Conservation (phyloP, 2,888 invertebrate species). For the Thalpophila matura region DNA sequence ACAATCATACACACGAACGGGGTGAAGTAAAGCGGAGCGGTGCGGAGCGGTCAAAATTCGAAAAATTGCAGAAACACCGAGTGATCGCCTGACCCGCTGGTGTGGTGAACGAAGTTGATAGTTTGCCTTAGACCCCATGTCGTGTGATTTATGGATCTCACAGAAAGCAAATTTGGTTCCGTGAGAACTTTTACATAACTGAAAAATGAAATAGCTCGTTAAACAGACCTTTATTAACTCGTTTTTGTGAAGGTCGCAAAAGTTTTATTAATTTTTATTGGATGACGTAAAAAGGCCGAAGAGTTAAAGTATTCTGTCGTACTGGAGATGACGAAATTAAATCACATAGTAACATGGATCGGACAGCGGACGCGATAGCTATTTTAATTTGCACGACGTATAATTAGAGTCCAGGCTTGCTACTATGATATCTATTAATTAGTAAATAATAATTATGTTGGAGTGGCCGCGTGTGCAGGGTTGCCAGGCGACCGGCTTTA, state of each 20-base stretch:
- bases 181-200: not conserved
- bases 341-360: too few relatives aligned
- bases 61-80: slow-evolving; percentile 28
- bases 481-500: too few relatives aligned
- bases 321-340: too few relatives aligned
- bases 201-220: too few relatives aligned
- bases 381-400: not conserved
- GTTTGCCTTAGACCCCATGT: slow-evolving; percentile 20
- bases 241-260: too few relatives aligned
- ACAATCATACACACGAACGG: too few relatives aligned
- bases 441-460: not conserved
- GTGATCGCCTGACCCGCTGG: slow-evolving; percentile 3
- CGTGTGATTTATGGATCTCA: slow-evolving; percentile 33
- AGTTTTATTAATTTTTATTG: too few relatives aligned
- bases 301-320: too few relatives aligned
- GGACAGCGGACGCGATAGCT: not conserved
- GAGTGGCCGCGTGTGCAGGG: too few relatives aligned
- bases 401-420: too few relatives aligned
- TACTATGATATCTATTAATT: not conserved
- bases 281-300: too few relatives aligned
- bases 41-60: slow-evolving; percentile 5
- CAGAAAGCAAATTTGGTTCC: slow-evolving; percentile 1
- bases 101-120: slow-evolving; percentile 18
- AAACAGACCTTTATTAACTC: too few relatives aligned
- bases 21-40: not conserved